Evolutionary conservation across 2,797 vertebrate genomes (phyloP), one percentile per base, ranked within the genome.

Genomic region (Poeciliopsis presidionis): DNA sequence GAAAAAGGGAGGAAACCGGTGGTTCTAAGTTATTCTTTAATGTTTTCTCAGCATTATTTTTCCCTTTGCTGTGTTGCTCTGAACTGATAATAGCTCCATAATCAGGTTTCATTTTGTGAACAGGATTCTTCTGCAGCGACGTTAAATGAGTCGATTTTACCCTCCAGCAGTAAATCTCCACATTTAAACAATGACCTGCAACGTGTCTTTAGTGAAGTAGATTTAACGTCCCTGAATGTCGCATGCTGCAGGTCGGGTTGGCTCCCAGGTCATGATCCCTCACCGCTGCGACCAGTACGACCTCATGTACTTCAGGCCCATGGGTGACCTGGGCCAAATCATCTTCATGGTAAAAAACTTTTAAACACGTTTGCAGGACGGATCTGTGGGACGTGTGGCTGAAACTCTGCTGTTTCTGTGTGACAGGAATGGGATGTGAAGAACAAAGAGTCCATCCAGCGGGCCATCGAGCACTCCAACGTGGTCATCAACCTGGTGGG

Each of bases 321-420:
- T 99, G 98, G 98, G 97, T 0, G 98, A 99, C 91, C 96, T 99
- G 47, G 98, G 98, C 33, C 98, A 99, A 88, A 93, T 99, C 73
- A 81, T 97, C 79, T 99, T 99, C 84, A 75, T 98, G 95, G 98
- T 99, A 93, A 95, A 79, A 49, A 70, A 2, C 12, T 18, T 0
- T 12, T 3, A 16, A 20, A 71, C 16, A 75, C 18, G 11, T 5
- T 28, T 28, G 1, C 22, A 0, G 4, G 33, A 41, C 39, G 25
- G 14, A 53, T 28, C 14, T 41, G 1, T 18, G n/a, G 25, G 0
- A 55, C 30, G 2, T 22, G 22, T 67, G 12, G 2, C 28, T 0
- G 47, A 33, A 6, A 79, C 5, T 70, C 45, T 78, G 14, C 18
- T 43, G 47, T 46, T 61, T 9, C 69, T 33, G 13, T 81, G 4